Base-by-base conservation (phyloP, 1,140 invertebrate species). In the Hycleus cichorii region DNA sequence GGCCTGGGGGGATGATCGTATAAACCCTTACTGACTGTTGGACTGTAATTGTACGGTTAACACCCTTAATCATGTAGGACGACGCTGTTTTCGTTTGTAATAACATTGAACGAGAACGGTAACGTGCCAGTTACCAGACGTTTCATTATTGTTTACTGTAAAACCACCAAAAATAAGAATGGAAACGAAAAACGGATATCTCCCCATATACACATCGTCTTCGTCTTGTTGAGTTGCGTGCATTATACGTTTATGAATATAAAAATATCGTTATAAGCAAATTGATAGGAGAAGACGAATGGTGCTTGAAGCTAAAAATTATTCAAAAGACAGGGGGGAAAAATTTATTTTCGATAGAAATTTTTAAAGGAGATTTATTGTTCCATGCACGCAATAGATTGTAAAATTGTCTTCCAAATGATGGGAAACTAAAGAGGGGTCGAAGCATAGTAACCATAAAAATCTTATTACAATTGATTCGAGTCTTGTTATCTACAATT, bases 11-110 rank as follows among this genome's bases (percentile, higher is more conserved):
- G 58, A 59, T 51, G 58, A 49, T 54, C 50, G 51, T 43, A 59
- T 49, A 59, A 59, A 54, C 49, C 49, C 58, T 50, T 48, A 54
- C 46, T 42, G 58, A 50, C 49, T 50, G 49, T 32, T 32, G 32
- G 7, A 42, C 50, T 50, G 58, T 59, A 59, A 59, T 59, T 59
- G 58, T 50, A 59, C 58, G 58, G 49, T 59, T 59, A 50, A 51
- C 58, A 59, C 58, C 58, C 58, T 59, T 59, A 59, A 59, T 59
- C 58, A 59, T 59, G 50, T 52, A 53, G 50, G 58, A 59, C 50
- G 58, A 32, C 32, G 32, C 32, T 32, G 32, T 50, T 52, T 49
- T 59, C 48, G 50, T 46, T 46, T 32, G 52, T 59, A 59, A 59
- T 59, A 59, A 51, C 50, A 47, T 52, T 39, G 58, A 46, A 54